These are phyloP conservation scores for Pinctada fucata DNA, from an alignment of 2,888 invertebrate species.

Conservation along the genomic window DNA sequence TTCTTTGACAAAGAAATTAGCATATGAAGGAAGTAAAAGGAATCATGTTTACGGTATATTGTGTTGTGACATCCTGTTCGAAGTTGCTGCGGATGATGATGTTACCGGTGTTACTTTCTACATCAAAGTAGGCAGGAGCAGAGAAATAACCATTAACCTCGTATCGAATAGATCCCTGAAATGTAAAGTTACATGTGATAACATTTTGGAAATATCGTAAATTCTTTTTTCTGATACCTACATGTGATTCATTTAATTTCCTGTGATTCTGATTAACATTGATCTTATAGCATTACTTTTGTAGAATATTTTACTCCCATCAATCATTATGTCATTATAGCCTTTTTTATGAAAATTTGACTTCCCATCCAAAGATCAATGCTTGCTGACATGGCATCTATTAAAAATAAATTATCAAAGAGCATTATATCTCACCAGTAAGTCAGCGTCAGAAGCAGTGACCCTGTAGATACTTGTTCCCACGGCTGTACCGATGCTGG, in stretches of 20 bases:
- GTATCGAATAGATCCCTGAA: slow-evolving; percentile 56
- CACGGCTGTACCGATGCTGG: slow-evolving; percentile 44
- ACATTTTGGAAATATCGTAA: not conserved
- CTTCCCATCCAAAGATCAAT: too few relatives aligned
- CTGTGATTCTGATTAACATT: too few relatives aligned
- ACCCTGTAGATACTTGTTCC: slow-evolving; percentile 56
- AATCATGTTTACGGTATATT: not conserved
- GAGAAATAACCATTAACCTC: slow-evolving; percentile 55
- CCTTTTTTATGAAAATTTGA: too few relatives aligned
- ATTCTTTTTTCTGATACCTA: too few relatives aligned
- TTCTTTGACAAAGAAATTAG: too few relatives aligned
- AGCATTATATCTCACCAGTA: slow-evolving; percentile 42
- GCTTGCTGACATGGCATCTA: too few relatives aligned
- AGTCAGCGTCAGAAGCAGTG: slow-evolving; percentile 52
- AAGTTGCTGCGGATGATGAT: slow-evolving; percentile 21
- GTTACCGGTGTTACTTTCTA: slow-evolving; percentile 58
- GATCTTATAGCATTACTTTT: too few relatives aligned
- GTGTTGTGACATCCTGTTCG: slow-evolving; percentile 17
- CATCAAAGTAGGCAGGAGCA: slow-evolving; percentile 64
- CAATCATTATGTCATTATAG: too few relatives aligned
- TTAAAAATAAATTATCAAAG: too few relatives aligned
- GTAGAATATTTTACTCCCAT: too few relatives aligned
- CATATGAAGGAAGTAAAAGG: not conserved
- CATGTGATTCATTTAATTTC: too few relatives aligned
- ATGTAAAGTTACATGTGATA: slow-evolving; percentile 1